A percentile compares a stretch with the other conserved stretches of the same genome.
phyloP scores from a whole-genome alignment of 2,797 vertebrate species.

The Oceanodroma leucorhoa region DNA sequence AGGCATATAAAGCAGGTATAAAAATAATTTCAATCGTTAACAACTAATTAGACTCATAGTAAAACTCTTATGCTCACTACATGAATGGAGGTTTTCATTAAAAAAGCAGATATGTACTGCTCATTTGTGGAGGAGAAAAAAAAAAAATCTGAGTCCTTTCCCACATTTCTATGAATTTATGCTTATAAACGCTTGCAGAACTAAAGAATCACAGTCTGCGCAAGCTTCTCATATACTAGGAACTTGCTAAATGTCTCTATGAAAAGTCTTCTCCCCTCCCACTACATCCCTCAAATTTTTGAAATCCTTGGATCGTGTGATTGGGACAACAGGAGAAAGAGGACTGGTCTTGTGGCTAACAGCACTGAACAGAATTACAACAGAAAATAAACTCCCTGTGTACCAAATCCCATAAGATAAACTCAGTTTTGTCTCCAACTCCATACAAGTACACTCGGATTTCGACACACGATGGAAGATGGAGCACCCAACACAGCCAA shows the following conservation, averaged over 20 bases:
- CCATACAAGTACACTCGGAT: neutral
- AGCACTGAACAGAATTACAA: neutral
- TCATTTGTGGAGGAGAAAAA: neutral
- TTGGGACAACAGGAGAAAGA: neutral
- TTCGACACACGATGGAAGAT: rapidly evolving
- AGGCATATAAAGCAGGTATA: neutral
- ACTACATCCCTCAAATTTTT: neutral
- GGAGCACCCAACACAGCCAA: neutral
- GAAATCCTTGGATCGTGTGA: neutral
- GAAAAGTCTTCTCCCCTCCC: neutral
- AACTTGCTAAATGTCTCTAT: neutral
- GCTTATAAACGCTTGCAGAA: neutral
- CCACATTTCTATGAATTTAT: neutral
- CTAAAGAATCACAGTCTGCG: neutral
- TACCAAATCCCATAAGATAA: neutral
- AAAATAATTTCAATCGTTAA: neutral
- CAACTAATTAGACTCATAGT: neutral
- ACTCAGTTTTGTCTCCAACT: rapidly evolving
- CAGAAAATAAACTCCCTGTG: neutral
- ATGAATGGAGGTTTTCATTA: neutral
- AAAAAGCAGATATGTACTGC: neutral
- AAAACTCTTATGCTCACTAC: neutral
- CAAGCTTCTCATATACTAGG: neutral
- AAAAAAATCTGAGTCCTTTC: neutral
- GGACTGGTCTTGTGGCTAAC: neutral